Percentiles rank a stretch among this genome's conserved stretches.
Conservation (phyloP, 2,797 vertebrate genomes). For the Micromesistius poutassou region DNA sequence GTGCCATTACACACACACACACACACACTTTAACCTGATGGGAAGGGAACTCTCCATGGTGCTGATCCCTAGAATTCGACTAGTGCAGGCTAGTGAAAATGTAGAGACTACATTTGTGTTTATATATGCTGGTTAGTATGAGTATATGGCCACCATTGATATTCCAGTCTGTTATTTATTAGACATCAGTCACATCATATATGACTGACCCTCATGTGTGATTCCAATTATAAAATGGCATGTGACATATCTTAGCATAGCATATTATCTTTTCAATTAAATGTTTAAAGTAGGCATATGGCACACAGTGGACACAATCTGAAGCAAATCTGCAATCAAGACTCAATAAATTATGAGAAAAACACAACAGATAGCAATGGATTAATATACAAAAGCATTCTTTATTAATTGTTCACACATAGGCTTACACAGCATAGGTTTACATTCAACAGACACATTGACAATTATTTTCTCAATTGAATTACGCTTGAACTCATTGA, state of each 20-base stretch:
- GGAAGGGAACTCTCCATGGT: constrained; percentile 69
- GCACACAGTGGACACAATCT: not conserved
- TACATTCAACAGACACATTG: not conserved
- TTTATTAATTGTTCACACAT: constrained; percentile 57
- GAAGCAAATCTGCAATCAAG: not conserved
- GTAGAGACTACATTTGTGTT: not conserved
- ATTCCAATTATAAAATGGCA: not conserved
- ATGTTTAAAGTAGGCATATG: not conserved
- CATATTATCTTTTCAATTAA: not conserved
- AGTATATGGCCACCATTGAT: not conserved
- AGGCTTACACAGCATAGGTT: constrained; percentile 28
- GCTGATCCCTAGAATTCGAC: constrained; percentile 43
- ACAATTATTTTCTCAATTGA: not conserved
- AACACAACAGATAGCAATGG: constrained; percentile 17
- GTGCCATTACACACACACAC: not conserved
- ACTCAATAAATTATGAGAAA: not conserved
- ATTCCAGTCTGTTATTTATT: not conserved
- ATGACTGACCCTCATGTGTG: not conserved
- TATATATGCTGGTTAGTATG: not conserved
- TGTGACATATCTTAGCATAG: not conserved
- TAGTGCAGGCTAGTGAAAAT: not conserved
- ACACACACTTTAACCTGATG: not conserved
- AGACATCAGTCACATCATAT: not conserved
- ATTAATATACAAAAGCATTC: constrained; percentile 19
- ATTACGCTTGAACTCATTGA: not conserved